phyloP scores from a whole-genome alignment of 1,140 invertebrate genomes.

The Zaprionus vittiger region DNA sequence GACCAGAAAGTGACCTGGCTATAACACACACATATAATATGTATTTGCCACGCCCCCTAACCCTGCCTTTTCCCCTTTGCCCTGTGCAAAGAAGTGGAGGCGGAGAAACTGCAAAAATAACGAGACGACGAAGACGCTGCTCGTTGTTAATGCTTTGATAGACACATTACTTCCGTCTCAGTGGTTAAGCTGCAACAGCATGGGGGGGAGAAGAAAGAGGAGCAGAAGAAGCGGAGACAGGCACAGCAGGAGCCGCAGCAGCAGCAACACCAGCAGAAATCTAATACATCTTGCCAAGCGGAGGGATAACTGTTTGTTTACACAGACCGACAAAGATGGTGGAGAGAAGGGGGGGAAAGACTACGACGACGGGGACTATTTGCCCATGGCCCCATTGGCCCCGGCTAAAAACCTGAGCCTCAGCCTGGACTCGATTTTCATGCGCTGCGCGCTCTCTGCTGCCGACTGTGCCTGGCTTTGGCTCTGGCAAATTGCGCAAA shows the following conservation, averaged over 20 bases:
- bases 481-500: slow-evolving; percentile 81
- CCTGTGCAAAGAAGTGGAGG: neutral
- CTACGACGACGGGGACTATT: slow-evolving; percentile 31
- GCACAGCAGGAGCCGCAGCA: slow-evolving; percentile 26
- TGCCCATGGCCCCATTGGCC: slow-evolving; percentile 32
- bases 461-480: slow-evolving; percentile 62
- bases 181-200: slow-evolving; percentile 69
- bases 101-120: slow-evolving; percentile 22
- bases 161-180: slow-evolving; percentile 82
- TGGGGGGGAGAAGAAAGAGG: neutral
- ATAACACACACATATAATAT: slow-evolving; percentile 27
- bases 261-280: slow-evolving; percentile 57
- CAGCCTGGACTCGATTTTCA: slow-evolving; percentile 31
- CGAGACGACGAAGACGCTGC: slow-evolving; percentile 48
- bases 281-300: slow-evolving; percentile 78
- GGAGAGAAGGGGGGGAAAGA: neutral
- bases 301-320: slow-evolving; percentile 79
- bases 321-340: slow-evolving; percentile 48
- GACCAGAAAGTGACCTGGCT: slow-evolving; percentile 17
- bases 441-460: slow-evolving; percentile 12
- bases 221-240: neutral
- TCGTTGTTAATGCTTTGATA: slow-evolving; percentile 82
- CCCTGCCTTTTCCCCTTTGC: too few species aligned
- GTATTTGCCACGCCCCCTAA: slow-evolving; percentile 20
- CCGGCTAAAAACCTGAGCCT: slow-evolving; percentile 41